Conservation (phyloP, 2,797 vertebrate species). For the Hirundo rustica region DNA sequence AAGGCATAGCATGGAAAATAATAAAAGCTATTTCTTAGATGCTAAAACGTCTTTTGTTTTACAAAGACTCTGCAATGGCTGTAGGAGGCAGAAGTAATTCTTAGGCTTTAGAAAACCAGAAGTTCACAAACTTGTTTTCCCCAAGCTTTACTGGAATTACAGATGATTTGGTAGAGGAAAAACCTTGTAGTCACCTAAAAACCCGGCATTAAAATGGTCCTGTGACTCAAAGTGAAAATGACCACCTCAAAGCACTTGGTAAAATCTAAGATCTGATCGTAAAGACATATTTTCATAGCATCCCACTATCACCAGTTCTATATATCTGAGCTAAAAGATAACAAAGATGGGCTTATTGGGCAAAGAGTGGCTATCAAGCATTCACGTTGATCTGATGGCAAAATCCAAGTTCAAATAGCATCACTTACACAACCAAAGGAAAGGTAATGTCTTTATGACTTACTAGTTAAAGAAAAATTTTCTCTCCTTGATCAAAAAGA, state of each 20-base stretch:
- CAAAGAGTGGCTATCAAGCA: not conserved
- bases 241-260: not conserved
- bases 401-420: not conserved
- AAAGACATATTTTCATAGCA: not conserved
- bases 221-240: not conserved
- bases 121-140: not conserved
- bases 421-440: not conserved
- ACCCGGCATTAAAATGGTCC: not conserved
- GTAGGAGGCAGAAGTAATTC: not conserved
- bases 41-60: constrained; percentile 38
- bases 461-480: not conserved
- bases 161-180: not conserved
- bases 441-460: not conserved
- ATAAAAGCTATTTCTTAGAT: constrained; percentile 26
- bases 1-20: constrained; percentile 30
- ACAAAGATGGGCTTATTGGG: not conserved
- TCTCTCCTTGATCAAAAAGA: not conserved
- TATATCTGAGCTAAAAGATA: not conserved
- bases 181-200: not conserved
- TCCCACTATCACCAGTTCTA: not conserved
- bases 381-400: not conserved
- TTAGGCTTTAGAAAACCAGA: constrained; percentile 9
- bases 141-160: not conserved
- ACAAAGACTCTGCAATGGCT: not conserved
- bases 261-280: not conserved